Base-by-base conservation (phyloP, 2,888 invertebrate genomes). In the Rotaria sp. region DNA sequence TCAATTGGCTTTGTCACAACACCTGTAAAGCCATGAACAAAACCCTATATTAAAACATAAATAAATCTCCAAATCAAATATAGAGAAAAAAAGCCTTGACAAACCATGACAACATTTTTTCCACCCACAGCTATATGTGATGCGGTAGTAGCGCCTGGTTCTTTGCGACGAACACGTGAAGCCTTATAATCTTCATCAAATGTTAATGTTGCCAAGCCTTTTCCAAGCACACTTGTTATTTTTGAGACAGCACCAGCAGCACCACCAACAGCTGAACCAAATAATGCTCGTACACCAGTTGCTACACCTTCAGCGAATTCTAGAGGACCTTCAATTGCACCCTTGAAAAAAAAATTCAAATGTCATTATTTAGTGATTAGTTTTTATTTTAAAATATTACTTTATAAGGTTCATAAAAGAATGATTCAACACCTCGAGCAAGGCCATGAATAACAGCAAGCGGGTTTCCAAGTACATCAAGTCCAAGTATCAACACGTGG, bases 381-480 rank as follows among this genome's bases (percentile, higher is more conserved):
- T 45, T 45, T 45, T 11, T 3, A 13, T 50, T 50, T 1, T 18
- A n/a, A n/a, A 50, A 50, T 30, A 4, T 45, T 45, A 80, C 80
- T 45, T 80, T 96, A 93, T 97, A 96, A 0, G 99, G 99, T 91
- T 99, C 99, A 90, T 99, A 99, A 92, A 99, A 99, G 87, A 99
- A 93, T 92, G 98, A 98, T 90, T 97, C 96, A 0, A 99, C 96
- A 35, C 99, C 99, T 91, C 96, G 95, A 89, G 95, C 95, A 41
- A 99, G 93, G 0, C 99, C 99, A 38, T 97, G 92, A 24, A 98
- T 95, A 24, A 99, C 92, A 0, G 98, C 98, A 90, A 96, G 98
- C 0, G 99, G 99, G 93, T 99, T 99, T n/a, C 99, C 99, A 88
- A 99, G 94, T 0, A 99, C 98, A 92, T 99, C 99, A 87, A 99